A percentile compares a stretch with the other conserved stretches of the same genome.
Conservation (phyloP, 2,797 vertebrate species). For the Cryptoprocta ferox region DNA sequence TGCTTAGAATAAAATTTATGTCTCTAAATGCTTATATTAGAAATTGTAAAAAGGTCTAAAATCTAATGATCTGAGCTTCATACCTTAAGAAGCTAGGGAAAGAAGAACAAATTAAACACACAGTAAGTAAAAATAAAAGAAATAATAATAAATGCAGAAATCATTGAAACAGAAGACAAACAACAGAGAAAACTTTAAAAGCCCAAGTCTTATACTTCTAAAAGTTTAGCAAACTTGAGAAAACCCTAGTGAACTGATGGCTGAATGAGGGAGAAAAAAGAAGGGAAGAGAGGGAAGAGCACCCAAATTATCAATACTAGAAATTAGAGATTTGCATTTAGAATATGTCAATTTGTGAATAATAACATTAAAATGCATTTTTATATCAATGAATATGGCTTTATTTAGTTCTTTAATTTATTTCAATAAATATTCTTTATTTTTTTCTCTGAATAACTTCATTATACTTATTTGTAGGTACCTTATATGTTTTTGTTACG, state of each 20-base stretch:
- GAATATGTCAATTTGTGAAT: not conserved
- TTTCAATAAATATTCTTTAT: not conserved
- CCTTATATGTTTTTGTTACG: not conserved
- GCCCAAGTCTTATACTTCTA: not conserved
- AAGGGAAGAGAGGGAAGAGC: not conserved
- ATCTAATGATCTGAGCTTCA: not conserved
- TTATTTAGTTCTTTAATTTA: not conserved
- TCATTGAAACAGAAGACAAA: not conserved
- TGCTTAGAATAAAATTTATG: not conserved
- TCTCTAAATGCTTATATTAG: not conserved
- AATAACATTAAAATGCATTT: not conserved
- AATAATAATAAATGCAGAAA: not conserved
- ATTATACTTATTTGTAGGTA: not conserved
- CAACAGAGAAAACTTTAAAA: not conserved
- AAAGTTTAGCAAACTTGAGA: not conserved
- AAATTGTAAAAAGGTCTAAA: not conserved
- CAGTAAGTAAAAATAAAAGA: not conserved
- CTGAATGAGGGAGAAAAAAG: not conserved
- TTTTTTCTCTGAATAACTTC: not conserved
- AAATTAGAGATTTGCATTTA: not conserved
- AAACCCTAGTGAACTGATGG: not conserved
- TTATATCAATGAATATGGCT: not conserved
- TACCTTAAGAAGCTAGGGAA: not conserved
- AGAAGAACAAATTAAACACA: not conserved
- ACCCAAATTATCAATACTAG: not conserved